Evolutionary conservation across 2,888 invertebrate genomes (phyloP), one percentile per base, ranked within the genome.

Genomic region (Oligia strigilis): DNA sequence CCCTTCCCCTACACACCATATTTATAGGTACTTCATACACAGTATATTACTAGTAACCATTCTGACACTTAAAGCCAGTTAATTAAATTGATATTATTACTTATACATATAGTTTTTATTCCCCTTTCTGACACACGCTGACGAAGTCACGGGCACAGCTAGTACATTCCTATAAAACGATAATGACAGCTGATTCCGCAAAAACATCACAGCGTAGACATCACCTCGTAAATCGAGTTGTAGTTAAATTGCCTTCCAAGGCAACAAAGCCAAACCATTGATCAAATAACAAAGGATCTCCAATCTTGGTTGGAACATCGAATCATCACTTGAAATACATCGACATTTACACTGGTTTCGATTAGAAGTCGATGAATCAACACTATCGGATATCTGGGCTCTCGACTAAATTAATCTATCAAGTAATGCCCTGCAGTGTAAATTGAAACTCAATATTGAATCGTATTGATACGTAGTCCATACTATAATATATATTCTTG

Each of bases 291-390:
- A 87, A 87, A 82, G 80, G 87, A 69, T 73, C 65, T 76, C 78
- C 81, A 86, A 84, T 86, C 80, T 75, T 76, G 77, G 66, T 69
- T 55, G n/a, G 49, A 86, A 78, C 83, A 83, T 55, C 85, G 82
- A 78, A 72, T 75, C 82, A 89, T 76, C 84, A 84, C 88, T 89
- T 69, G 40, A 83, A 84, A 77, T 65, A 77, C 75, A 82, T 86
- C 72, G 81, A 77, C 73, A 87, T 85, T 84, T 81, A 89, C 87
- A 83, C 77, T 87, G 76, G 79, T 85, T 62, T 78, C 87, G 81
- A 89, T 89, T 82, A 87, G 75, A 75, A 80, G 76, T 85, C 89
- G 88, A 88, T 89, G 81, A 85, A 89, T 88, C 88, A 87, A 89
- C 83, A 87, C 88, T 87, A 88, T 87, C 89, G 71, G 79, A 83